Conservation (phyloP, 2,113 vertebrate genomes). For the Cololabis saira region DNA sequence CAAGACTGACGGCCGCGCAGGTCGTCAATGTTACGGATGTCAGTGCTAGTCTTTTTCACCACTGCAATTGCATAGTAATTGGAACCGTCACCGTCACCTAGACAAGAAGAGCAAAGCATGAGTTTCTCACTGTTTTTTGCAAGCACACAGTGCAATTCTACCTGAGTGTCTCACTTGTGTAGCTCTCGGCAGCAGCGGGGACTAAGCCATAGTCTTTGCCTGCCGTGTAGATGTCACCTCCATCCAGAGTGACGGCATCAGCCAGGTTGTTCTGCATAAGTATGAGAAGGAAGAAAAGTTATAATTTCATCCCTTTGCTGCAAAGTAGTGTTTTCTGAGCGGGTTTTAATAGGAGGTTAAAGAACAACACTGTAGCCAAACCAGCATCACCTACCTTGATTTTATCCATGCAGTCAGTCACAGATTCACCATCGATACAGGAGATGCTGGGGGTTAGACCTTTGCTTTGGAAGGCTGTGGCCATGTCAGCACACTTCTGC, state of each 20-base stretch:
- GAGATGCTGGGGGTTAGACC: slow-evolving; percentile 83
- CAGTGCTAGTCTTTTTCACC: slow-evolving; percentile 78
- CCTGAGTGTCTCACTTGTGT: slow-evolving; percentile 80
- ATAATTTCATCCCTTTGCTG: background rate
- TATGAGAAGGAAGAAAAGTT: background rate
- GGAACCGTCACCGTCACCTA: slow-evolving; percentile 80
- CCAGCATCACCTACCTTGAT: slow-evolving; percentile 84
- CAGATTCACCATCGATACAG: slow-evolving; percentile 85
- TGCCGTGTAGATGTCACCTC: slow-evolving; percentile 89
- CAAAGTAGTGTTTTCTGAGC: too few species aligned
- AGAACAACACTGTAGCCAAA: background rate
- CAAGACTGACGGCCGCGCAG: slow-evolving; percentile 88
- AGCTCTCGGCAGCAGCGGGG: slow-evolving; percentile 90
- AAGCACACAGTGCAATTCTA: slow-evolving; percentile 1
- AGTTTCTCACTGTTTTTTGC: background rate
- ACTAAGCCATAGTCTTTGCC: slow-evolving; percentile 89
- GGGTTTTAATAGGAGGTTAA: background rate
- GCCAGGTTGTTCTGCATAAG: slow-evolving; percentile 83
- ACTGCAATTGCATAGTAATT: slow-evolving; percentile 90
- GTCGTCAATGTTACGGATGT: slow-evolving; percentile 84
- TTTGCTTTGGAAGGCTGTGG: slow-evolving; percentile 78
- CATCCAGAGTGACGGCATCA: slow-evolving; percentile 87
- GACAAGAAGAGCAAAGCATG: background rate
- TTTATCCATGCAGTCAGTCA: slow-evolving; percentile 86
- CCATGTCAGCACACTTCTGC: slow-evolving; percentile 91